phyloP scores from a whole-genome alignment of 2,888 invertebrate genomes.

The Drosophila dives region DNA sequence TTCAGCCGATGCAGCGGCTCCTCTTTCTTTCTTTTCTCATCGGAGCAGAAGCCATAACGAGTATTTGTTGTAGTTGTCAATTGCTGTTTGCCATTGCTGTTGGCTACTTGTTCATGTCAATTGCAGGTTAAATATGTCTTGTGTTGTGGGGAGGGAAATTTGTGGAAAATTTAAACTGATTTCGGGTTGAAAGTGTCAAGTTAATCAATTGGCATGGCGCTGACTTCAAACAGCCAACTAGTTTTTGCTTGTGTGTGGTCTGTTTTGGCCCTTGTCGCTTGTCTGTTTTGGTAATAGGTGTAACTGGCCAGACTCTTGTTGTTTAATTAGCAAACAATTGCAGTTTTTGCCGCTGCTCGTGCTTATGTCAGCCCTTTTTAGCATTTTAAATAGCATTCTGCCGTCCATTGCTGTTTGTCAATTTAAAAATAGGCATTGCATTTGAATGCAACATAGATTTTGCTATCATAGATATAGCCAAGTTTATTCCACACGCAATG shows the following conservation, averaged over 20 bases:
- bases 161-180: slow-evolving; percentile 34
- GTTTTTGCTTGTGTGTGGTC: slow-evolving; percentile 39
- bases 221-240: slow-evolving; percentile 54
- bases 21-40: slow-evolving; percentile 27
- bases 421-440: slow-evolving; percentile 54
- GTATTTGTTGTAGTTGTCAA: slow-evolving; percentile 34
- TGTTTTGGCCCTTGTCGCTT: slow-evolving; percentile 14
- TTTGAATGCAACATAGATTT: slow-evolving; percentile 55
- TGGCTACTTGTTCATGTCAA: slow-evolving; percentile 64
- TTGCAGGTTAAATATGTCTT: slow-evolving; percentile 53
- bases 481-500: slow-evolving; percentile 69
- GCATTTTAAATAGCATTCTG: slow-evolving; percentile 28
- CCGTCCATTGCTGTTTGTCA: slow-evolving; percentile 30
- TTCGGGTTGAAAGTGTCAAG: slow-evolving; percentile 67
- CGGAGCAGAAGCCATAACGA: slow-evolving; percentile 19
- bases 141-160: not conserved
- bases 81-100: slow-evolving; percentile 33
- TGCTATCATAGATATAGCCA: slow-evolving; percentile 50
- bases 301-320: slow-evolving; percentile 55
- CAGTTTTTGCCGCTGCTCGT: slow-evolving; percentile 46
- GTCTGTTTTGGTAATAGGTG: slow-evolving; percentile 6
- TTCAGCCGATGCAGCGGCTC: slow-evolving; percentile 6
- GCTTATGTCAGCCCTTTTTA: slow-evolving; percentile 70
- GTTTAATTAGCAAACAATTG: slow-evolving; percentile 68
- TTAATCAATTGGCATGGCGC: slow-evolving; percentile 75